phyloP scores from a whole-genome alignment of 2,797 vertebrate species.

The Acanthurus leucopareius region DNA sequence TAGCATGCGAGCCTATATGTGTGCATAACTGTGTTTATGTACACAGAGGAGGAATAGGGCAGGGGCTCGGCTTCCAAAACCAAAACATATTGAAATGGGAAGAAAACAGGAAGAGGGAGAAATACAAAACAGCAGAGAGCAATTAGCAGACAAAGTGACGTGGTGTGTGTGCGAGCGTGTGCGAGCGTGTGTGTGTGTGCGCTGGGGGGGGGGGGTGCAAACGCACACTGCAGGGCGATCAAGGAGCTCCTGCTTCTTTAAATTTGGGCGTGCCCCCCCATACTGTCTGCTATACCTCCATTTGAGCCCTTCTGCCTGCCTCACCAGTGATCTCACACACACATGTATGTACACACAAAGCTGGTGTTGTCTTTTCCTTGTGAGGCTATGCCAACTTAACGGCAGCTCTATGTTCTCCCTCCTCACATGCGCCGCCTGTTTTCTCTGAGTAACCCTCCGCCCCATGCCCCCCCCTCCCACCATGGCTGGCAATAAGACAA shows the following conservation, averaged over 20 bases:
- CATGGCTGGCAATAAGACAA: constrained; percentile 81
- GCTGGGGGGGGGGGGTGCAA: not conserved
- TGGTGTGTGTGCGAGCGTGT: constrained; percentile 55
- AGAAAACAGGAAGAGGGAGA: constrained; percentile 82
- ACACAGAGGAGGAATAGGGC: constrained; percentile 32
- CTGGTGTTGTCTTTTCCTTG: constrained; percentile 66
- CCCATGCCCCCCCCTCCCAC: constrained; percentile 55
- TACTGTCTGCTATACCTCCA: constrained; percentile 60
- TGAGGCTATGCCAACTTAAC: constrained; percentile 71
- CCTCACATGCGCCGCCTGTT: constrained; percentile 68
- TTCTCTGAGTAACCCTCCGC: constrained; percentile 60
- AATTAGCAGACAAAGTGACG: constrained; percentile 75
- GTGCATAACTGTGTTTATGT: constrained; percentile 43
- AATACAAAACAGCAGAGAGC: constrained; percentile 78
- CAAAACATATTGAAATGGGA: constrained; percentile 63
- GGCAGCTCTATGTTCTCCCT: constrained; percentile 68
- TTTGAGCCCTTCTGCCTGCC: constrained; percentile 46
- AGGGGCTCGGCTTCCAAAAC: constrained; percentile 57
- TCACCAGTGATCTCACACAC: constrained; percentile 43
- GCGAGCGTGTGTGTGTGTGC: constrained; percentile 28
- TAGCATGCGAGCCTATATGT: constrained; percentile 36
- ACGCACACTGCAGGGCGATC: constrained; percentile 27
- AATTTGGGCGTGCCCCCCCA: constrained; percentile 59
- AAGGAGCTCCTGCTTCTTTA: constrained; percentile 60
- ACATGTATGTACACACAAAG: constrained; percentile 64